Evolutionary conservation across 2,888 invertebrate genomes (phyloP).

Genomic region (Chironomus riparius): DNA sequence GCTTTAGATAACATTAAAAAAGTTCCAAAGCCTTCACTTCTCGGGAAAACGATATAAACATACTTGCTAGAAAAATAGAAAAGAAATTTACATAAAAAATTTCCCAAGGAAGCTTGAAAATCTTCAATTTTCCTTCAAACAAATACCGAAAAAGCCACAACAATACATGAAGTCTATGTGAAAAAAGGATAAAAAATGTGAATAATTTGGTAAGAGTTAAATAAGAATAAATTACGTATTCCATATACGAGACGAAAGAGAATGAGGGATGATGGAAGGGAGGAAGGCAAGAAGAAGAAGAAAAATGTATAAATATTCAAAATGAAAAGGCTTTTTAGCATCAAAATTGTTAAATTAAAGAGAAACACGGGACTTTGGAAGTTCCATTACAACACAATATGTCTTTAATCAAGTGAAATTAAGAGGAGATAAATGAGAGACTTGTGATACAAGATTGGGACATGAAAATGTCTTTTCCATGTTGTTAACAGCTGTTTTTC

Average conservation of each 20-base stretch:
- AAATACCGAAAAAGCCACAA: background rate
- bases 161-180: background rate
- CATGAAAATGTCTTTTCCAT: constrained; percentile 1
- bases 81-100: background rate
- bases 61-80: too few relatives aligned
- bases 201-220: background rate
- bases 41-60: too few relatives aligned
- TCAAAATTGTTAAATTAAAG: background rate
- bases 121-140: background rate
- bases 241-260: background rate
- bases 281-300: background rate
- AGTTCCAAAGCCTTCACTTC: too few relatives aligned
- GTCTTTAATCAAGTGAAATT: background rate
- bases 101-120: background rate
- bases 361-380: background rate
- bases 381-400: background rate
- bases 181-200: background rate
- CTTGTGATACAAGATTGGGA: background rate
- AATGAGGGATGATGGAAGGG: too few relatives aligned
- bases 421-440: background rate
- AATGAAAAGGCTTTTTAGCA: background rate
- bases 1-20: too few relatives aligned
- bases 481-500: constrained; percentile 11
- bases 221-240: background rate
- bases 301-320: background rate